phyloP scores from a whole-genome alignment of 1,140 invertebrate genomes.

The Trichogramma pretiosum region DNA sequence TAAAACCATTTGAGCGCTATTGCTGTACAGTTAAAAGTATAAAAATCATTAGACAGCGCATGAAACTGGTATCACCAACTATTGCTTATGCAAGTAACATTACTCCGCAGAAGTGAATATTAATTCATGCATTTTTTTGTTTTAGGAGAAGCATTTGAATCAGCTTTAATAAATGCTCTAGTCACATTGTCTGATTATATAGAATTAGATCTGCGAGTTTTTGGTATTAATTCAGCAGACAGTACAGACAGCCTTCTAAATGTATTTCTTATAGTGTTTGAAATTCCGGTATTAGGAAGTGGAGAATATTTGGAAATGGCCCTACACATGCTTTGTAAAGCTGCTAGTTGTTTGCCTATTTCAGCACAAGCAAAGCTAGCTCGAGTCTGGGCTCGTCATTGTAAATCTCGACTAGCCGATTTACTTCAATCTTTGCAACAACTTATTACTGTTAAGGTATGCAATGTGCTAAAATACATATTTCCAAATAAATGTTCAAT shows the following conservation, averaged over 20 bases:
- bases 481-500: neutral
- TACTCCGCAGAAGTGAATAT: neutral
- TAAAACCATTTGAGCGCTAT: too few species aligned
- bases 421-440: slow-evolving; percentile 79
- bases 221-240: slow-evolving; percentile 35
- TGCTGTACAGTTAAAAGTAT: too few species aligned
- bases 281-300: slow-evolving; percentile 72
- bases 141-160: slow-evolving; percentile 53
- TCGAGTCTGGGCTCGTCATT: slow-evolving; percentile 66
- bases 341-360: slow-evolving; percentile 62
- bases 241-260: slow-evolving; percentile 53
- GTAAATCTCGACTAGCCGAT: slow-evolving; percentile 57
- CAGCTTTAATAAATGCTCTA: slow-evolving; percentile 71
- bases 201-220: slow-evolving; percentile 63
- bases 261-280: slow-evolving; percentile 79
- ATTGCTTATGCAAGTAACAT: slow-evolving; percentile 23
- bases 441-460: slow-evolving; percentile 63
- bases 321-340: slow-evolving; percentile 72
- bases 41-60: too few species aligned
- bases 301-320: slow-evolving; percentile 76
- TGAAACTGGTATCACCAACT: too few species aligned
- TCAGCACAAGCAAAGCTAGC: slow-evolving; percentile 74
- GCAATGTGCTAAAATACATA: too few species aligned
- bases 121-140: neutral
- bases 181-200: slow-evolving; percentile 63